Evolutionary conservation across 1,140 invertebrate species (phyloP).

Genomic region (Monochamus saltuarius): DNA sequence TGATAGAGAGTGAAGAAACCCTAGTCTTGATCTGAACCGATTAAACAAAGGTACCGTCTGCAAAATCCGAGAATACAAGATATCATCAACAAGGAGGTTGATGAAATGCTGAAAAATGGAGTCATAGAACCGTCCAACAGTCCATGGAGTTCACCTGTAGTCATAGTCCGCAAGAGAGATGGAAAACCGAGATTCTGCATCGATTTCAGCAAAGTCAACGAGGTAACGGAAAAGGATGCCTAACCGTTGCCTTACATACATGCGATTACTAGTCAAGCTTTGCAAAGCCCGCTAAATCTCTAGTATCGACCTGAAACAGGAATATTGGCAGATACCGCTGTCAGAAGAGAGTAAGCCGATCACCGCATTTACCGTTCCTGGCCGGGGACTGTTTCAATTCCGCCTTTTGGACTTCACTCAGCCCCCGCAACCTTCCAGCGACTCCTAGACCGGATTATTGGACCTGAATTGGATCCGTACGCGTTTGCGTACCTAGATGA

Average conservation of each 20-base stretch:
- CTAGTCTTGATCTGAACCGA: conserved; percentile 16
- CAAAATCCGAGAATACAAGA: conserved; percentile 4
- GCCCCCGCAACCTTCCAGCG: too few species aligned
- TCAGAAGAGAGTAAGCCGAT: conserved; percentile 36
- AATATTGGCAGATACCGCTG: conserved; percentile 46
- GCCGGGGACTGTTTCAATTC: conserved; percentile 51
- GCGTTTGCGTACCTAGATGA: too few species aligned
- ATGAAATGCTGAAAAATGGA: conserved; percentile 24
- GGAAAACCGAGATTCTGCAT: neutral
- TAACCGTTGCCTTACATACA: conserved; percentile 24
- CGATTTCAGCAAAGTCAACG: conserved; percentile 19
- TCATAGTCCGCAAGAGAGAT: conserved; percentile 24
- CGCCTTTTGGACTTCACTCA: conserved; percentile 52
- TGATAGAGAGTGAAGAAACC: too few species aligned
- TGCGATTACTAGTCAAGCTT: conserved; percentile 34
- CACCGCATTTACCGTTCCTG: conserved; percentile 53
- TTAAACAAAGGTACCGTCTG: conserved; percentile 25
- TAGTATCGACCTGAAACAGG: conserved; percentile 40
- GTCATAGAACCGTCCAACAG: conserved; percentile 34
- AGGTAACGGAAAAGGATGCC: conserved; percentile 31
- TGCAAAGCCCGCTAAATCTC: conserved; percentile 39
- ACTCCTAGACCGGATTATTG: too few species aligned
- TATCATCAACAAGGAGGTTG: conserved; percentile 23
- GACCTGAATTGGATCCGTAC: too few species aligned
- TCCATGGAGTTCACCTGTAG: conserved; percentile 30